A percentile compares a stretch with the other conserved stretches of the same genome.
phyloP scores from a whole-genome alignment of 1,140 invertebrate genomes.

The Neotoxoptera formosana region DNA sequence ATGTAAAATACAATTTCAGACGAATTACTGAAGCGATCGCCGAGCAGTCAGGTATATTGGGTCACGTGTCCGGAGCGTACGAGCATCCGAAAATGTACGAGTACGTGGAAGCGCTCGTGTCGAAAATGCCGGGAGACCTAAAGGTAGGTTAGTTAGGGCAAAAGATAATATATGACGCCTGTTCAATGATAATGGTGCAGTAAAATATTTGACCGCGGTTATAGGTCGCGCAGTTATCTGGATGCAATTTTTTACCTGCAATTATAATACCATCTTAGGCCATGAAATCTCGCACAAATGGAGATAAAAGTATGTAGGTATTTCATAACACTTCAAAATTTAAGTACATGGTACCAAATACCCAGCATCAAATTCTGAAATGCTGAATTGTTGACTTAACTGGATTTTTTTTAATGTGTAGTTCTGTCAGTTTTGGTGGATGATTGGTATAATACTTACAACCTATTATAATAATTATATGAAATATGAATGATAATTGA shows the following conservation, averaged over 20 bases:
- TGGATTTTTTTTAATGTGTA: not conserved
- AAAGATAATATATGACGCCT: not conserved
- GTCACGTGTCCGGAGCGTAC: constrained; percentile 93
- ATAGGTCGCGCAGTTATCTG: not conserved
- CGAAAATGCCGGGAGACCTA: constrained; percentile 83
- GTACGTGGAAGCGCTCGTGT: constrained; percentile 82
- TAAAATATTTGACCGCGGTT: not conserved
- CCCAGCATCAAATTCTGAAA: not conserved
- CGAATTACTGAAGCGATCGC: constrained; percentile 79
- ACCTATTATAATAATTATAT: no score
- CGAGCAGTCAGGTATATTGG: constrained; percentile 82
- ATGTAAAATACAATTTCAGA: constrained; percentile 47
- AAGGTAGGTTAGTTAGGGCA: constrained; percentile 70
- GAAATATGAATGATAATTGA: not conserved
- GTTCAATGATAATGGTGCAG: not conserved
- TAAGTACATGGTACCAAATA: not conserved
- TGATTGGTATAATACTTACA: not conserved
- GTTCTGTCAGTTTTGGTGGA: not conserved
- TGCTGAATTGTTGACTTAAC: not conserved
- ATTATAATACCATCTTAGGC: not conserved
- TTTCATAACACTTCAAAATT: not conserved
- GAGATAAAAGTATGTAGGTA: not conserved
- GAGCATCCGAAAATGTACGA: constrained; percentile 88
- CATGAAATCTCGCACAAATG: not conserved
- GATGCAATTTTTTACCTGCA: not conserved